Base-by-base conservation (phyloP, 2,113 vertebrate species). In the Colius striatus region DNA sequence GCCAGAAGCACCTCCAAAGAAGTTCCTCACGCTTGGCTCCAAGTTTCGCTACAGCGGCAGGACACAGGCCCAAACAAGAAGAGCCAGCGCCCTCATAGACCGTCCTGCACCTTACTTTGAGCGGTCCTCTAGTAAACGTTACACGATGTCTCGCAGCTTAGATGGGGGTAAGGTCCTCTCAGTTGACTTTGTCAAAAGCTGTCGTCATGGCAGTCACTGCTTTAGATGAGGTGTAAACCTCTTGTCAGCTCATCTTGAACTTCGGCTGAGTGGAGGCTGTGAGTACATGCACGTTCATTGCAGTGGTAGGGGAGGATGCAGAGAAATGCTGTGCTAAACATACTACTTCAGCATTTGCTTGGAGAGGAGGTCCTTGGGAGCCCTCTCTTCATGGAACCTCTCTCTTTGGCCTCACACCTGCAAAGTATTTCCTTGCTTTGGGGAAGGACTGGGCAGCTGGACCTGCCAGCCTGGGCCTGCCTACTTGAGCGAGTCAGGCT, bases 11-110 rank as follows among this genome's bases (percentile, higher is more conserved):
- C 99, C 99, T 36, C 99, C 99, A 61, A 99, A 99, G 97, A 99
- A 99, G 97, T 99, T 99, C 97, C 98, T 99, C 47, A 98, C 98
- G 1, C 90, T 99, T 92, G 99, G 99, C 80, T 99, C 99, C 81
- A 99, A 99, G 98, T 99, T 99, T 51, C 99, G 99, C 72, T 99
- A 99, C 94, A 99, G 99, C 1, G 99, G 99, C 43, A 98, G 99
- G 68, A 99, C 99, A 0, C 99, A 99, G 94, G 99, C 99, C 5
- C 99, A 99, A 91, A 99, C 99, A 0, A 98, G 99, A 54, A 97
- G 98, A 96, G 99, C 99, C 91, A 99, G 99, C 6, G 98, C 99
- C 1, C 96, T 99, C 96, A 99, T 99, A 87, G 98, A 98, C 62
- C 98, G 99, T 5, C 99, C 99, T 0, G 99, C 99, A 3, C 99